Conservation (phyloP, 2,888 invertebrate species). For the Drosophila recens region DNA sequence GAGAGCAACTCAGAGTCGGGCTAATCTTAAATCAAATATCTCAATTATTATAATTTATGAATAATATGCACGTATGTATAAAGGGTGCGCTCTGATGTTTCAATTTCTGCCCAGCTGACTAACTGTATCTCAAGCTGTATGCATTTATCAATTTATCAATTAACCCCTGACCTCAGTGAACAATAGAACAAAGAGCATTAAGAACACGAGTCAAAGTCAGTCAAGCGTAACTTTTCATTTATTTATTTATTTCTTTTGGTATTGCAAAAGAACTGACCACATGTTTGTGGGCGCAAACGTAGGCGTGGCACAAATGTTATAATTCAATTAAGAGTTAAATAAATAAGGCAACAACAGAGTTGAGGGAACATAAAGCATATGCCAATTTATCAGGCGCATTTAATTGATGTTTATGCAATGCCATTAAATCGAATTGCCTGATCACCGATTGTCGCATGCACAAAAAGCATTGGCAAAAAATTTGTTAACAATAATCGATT, state of each 20-base stretch:
- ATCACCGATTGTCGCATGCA: slow-evolving; percentile 29
- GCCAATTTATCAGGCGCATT: slow-evolving; percentile 57
- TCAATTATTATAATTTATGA: slow-evolving; percentile 20
- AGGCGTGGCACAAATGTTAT: slow-evolving; percentile 52
- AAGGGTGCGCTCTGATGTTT: slow-evolving; percentile 56
- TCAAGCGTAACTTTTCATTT: slow-evolving; percentile 21
- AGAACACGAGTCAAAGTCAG: slow-evolving; percentile 46
- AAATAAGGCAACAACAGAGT: slow-evolving; percentile 40
- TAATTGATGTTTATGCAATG: slow-evolving; percentile 76
- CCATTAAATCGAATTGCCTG: slow-evolving; percentile 68
- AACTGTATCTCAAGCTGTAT: slow-evolving; percentile 22
- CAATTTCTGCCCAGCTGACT: slow-evolving; percentile 55
- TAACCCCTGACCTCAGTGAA: slow-evolving; percentile 68
- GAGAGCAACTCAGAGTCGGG: neutral
- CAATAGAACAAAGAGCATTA: slow-evolving; percentile 56
- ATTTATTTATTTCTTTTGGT: neutral
- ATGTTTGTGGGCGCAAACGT: slow-evolving; percentile 2
- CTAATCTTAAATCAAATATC: neutral
- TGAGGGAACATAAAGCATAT: slow-evolving; percentile 43
- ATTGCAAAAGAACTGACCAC: slow-evolving; percentile 28
- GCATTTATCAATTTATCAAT: slow-evolving; percentile 71
- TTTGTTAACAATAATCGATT: slow-evolving; percentile 74
- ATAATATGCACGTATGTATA: slow-evolving; percentile 7
- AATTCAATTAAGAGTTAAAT: slow-evolving; percentile 69
- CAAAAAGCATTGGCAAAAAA: slow-evolving; percentile 64